Evolutionary conservation across 2,113 vertebrate species (phyloP).

Genomic region (Oreochromis tanganicae): DNA sequence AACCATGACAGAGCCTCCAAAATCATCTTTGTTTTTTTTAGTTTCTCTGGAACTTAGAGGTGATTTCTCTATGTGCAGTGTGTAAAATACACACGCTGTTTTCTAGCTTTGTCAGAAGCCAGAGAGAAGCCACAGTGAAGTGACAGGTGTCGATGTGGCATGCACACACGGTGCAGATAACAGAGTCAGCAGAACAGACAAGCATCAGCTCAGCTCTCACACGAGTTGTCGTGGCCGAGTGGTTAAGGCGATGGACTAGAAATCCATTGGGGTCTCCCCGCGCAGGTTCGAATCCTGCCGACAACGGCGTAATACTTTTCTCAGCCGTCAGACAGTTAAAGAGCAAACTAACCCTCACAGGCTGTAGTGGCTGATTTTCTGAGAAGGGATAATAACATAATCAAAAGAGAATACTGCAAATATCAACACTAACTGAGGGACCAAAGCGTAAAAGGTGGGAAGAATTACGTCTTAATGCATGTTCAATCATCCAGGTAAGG

Average conservation of each 20-base stretch:
- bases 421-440: not conserved
- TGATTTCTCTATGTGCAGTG: not conserved
- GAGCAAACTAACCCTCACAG: not conserved
- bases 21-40: not conserved
- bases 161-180: not conserved
- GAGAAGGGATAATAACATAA: not conserved
- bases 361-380: not conserved
- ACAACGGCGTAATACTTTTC: slow-evolving; percentile 71
- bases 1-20: not conserved
- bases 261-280: slow-evolving; percentile 92
- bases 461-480: rapidly evolving
- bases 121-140: not conserved
- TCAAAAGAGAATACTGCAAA: not conserved
- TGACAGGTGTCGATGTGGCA: not conserved
- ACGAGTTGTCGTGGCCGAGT: slow-evolving; percentile 66
- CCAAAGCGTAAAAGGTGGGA: not conserved
- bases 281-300: slow-evolving; percentile 98
- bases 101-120: not conserved
- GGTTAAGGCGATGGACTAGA: slow-evolving; percentile 89
- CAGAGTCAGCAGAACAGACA: not conserved
- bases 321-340: not conserved
- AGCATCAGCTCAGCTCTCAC: rapidly evolving
- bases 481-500: not conserved
- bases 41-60: not conserved
- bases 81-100: not conserved